Evolutionary conservation across 2,113 vertebrate species (phyloP).

Genomic region (Corapipo altera): DNA sequence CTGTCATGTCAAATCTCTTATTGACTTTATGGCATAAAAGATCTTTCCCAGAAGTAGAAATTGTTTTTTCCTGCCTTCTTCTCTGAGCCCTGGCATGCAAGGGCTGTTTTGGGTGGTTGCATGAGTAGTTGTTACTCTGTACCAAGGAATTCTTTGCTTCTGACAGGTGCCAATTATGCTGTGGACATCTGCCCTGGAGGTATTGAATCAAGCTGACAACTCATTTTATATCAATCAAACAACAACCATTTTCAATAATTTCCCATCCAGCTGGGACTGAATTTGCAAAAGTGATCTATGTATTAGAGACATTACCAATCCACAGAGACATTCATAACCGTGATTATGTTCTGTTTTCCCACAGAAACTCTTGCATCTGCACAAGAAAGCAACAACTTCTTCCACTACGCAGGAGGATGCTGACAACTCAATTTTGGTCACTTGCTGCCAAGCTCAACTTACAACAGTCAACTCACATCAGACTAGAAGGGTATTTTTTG

Average conservation of each 20-base stretch:
- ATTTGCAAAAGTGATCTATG: slow-evolving; percentile 57
- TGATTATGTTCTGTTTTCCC: slow-evolving; percentile 51
- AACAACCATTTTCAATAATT: slow-evolving; percentile 57
- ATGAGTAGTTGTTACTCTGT: background rate
- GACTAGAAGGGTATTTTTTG: background rate
- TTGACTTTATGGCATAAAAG: background rate
- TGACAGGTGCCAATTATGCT: slow-evolving; percentile 60
- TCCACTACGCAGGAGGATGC: background rate
- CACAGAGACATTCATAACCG: slow-evolving; percentile 35
- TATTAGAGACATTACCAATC: slow-evolving; percentile 54
- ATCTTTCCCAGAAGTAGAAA: background rate
- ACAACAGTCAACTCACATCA: background rate
- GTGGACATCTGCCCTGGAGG: slow-evolving; percentile 56
- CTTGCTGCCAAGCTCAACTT: slow-evolving; percentile 14
- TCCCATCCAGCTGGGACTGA: slow-evolving; percentile 54
- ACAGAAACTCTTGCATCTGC: slow-evolving; percentile 57
- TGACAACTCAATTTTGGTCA: slow-evolving; percentile 35
- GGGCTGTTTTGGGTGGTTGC: background rate
- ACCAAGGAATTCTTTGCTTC: slow-evolving; percentile 49
- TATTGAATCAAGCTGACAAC: slow-evolving; percentile 59
- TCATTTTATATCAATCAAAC: slow-evolving; percentile 62
- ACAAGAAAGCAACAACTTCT: slow-evolving; percentile 23
- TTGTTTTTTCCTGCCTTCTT: background rate
- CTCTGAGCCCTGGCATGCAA: background rate
- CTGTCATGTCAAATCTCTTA: background rate